Evolutionary conservation across 2,888 invertebrate species (phyloP).

Genomic region (Bimastos eiseni): DNA sequence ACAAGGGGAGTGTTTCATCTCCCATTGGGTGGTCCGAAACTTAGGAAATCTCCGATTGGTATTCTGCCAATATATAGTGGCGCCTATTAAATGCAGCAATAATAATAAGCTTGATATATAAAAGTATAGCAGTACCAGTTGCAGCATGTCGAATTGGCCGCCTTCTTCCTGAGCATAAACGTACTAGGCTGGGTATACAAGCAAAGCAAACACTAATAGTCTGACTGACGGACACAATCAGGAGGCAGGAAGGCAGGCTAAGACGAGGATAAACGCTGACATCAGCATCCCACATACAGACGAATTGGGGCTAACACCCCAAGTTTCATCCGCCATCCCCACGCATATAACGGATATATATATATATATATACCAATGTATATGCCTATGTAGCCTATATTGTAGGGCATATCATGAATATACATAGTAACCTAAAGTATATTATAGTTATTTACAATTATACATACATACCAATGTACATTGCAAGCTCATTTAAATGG

Average conservation of each 20-base stretch:
- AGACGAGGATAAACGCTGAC: neutral
- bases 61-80: neutral
- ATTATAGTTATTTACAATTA: no score
- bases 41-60: neutral
- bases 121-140: no score
- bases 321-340: neutral
- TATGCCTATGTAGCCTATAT: no score
- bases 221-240: neutral
- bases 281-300: neutral
- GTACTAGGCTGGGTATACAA: neutral
- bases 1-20: no score
- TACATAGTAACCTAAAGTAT: no score
- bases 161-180: neutral
- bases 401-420: no score
- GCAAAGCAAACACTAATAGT: neutral
- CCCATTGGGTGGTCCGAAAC: no score
- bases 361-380: neutral
- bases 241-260: neutral
- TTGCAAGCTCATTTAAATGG: no score
- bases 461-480: no score
- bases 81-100: neutral
- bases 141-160: neutral
- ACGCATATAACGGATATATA: neutral
- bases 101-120: no score
- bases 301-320: neutral